Evolutionary conservation across 2,888 invertebrate genomes (phyloP).

Genomic region (Theodoxus fluviatilis): DNA sequence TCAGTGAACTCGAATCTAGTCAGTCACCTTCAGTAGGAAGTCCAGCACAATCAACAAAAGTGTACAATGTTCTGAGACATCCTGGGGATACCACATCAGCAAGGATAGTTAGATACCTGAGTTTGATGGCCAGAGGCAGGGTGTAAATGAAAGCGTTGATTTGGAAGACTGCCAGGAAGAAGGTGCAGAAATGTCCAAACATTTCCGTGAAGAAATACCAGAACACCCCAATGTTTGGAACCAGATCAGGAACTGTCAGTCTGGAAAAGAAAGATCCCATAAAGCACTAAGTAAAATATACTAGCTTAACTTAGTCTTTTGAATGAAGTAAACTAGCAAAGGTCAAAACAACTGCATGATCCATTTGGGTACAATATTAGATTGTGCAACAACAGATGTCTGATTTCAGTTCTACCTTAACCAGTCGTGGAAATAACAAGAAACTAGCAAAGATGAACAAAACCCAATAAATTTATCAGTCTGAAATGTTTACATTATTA

Average conservation of each 20-base stretch:
- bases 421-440: no score
- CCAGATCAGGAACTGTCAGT: constrained; percentile 88
- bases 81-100: no score
- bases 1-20: no score
- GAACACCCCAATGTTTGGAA: constrained; percentile 96
- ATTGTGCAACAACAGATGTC: no score
- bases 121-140: constrained; percentile 75
- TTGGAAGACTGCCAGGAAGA: constrained; percentile 96
- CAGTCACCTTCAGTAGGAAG: no score
- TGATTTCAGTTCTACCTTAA: no score
- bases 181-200: constrained; percentile 96
- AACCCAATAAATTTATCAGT: no score
- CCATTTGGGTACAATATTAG: not conserved
- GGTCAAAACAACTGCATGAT: not conserved
- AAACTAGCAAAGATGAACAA: no score
- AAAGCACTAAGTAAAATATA: not conserved
- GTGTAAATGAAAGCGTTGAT: constrained; percentile 93
- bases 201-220: constrained; percentile 99
- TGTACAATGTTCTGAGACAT: no score
- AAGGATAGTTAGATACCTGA: no score
- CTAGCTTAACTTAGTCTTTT: not conserved
- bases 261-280: constrained; percentile 71
- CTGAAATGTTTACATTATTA: no score
- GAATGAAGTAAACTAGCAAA: not conserved
- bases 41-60: no score